Evolutionary conservation across 2,888 invertebrate species (phyloP), one percentile per base, ranked within the genome.

Genomic region (Mythimna albipuncta): DNA sequence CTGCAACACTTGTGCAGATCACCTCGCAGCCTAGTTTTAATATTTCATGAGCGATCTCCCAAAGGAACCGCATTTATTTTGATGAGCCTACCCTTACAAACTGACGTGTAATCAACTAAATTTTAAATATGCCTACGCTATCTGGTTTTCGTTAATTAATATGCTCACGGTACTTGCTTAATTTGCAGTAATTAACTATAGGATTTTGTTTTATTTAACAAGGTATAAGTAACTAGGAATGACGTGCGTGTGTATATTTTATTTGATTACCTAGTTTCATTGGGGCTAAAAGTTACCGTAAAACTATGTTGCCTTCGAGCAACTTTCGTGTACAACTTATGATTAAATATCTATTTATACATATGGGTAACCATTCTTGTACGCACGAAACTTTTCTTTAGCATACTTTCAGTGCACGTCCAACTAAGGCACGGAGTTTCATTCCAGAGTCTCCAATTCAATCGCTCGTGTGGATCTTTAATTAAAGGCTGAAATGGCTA

Each of bases 21-120:
- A 11, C 35, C 35, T 35, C 35, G 19, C 26, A 16, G 62, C 21
- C 63, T 52, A 50, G 47, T 65, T 69, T 47, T 59, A 79, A 74
- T 16, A 16, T 66, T 44, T 64, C 21, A 75, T 64, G 74, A 69
- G 35, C 35, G 41, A 32, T 4, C 16, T 73, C 78, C 75, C 78
- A n/a, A 11, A 11, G 63, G 79, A 65, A 16, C 13, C 44, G 54
- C 35, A 35, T 52, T 47, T 57, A 67, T 55, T 55, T 44, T 55
- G 16, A 71, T 65, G 32, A 44, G 19, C 47, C 41, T 47, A 57
- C 41, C 55, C 64, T 57, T 41, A 68, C 50, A 16, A 64, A 68
- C 32, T 73, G 68, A 58, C 74, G 26, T 52, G 67, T 65, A 54
- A 68, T 76, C 44, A 57, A 71, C 38, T 65, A 57, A 41, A 58